A percentile compares a stretch with the other conserved stretches of the same genome.
phyloP scores from a whole-genome alignment of 2,888 invertebrate species.

The Epinotia nisella region DNA sequence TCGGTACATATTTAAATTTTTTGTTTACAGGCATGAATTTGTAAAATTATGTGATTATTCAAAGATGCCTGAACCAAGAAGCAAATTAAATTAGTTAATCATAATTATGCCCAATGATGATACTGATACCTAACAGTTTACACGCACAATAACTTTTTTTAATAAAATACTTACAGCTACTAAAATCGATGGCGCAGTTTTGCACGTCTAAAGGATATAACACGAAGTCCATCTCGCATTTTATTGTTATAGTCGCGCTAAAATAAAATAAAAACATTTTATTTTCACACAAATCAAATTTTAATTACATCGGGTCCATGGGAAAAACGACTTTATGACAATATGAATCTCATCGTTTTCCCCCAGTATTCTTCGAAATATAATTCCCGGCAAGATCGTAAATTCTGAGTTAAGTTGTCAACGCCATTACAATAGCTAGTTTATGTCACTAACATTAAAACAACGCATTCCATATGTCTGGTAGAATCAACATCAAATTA shows the following conservation, averaged over 20 bases:
- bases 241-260: slow-evolving; percentile 87
- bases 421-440: slow-evolving; percentile 24
- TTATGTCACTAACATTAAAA: slow-evolving; percentile 30
- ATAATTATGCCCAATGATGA: too few species aligned
- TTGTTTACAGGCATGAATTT: too few species aligned
- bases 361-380: not conserved
- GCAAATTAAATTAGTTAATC: too few species aligned
- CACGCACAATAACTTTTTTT: not conserved
- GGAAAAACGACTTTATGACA: not conserved
- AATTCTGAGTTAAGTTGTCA: slow-evolving; percentile 28
- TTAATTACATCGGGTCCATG: not conserved
- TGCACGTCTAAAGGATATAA: slow-evolving; percentile 87
- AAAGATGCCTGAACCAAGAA: too few species aligned
- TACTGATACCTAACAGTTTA: not conserved
- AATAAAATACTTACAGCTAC: slow-evolving; percentile 84
- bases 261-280: slow-evolving; percentile 47
- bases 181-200: slow-evolving; percentile 86
- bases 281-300: slow-evolving; percentile 30
- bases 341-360: not conserved
- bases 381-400: slow-evolving; percentile 13
- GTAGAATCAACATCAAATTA: slow-evolving; percentile 7
- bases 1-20: too few species aligned
- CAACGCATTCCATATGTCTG: not conserved
- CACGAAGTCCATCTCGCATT: slow-evolving; percentile 88
- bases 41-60: too few species aligned